phyloP scores from a whole-genome alignment of 2,113 vertebrate species.

The Sarotherodon lohbergeri region DNA sequence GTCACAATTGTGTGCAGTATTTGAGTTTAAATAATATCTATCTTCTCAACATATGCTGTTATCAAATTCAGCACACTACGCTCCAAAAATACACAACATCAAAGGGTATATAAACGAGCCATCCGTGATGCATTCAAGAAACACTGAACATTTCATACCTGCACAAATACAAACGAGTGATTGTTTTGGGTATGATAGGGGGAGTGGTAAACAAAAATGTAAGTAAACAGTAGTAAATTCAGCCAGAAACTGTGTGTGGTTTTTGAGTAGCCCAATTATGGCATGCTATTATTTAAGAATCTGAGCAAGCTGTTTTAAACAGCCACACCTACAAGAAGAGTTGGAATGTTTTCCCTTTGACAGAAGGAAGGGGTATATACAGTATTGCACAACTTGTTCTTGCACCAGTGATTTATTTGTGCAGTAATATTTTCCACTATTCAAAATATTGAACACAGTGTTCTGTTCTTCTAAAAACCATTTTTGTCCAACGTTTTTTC shows the following conservation, averaged over 20 bases:
- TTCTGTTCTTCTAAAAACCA: not conserved
- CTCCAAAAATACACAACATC: not conserved
- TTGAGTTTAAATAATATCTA: not conserved
- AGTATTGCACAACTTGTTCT: constrained; percentile 1
- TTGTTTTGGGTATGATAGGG: not conserved
- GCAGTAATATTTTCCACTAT: not conserved
- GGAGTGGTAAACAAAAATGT: not conserved
- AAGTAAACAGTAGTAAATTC: not conserved
- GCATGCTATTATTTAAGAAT: not conserved
- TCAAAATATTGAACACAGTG: not conserved
- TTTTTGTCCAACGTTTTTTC: not conserved
- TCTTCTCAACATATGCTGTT: not conserved
- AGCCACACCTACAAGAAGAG: not conserved
- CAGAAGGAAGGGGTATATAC: not conserved
- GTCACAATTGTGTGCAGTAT: not conserved
- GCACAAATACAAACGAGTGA: not conserved
- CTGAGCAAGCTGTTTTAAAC: not conserved
- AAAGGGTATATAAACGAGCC: not conserved
- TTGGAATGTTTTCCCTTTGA: not conserved
- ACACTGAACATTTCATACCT: not conserved
- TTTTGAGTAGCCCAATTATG: not conserved
- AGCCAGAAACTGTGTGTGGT: not conserved
- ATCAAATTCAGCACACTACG: not conserved
- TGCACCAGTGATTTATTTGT: not conserved
- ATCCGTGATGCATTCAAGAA: not conserved